A percentile compares a stretch with the other conserved stretches of the same genome.
phyloP scores from a whole-genome alignment of 2,888 invertebrate species.

The Drosophila anceps region DNA sequence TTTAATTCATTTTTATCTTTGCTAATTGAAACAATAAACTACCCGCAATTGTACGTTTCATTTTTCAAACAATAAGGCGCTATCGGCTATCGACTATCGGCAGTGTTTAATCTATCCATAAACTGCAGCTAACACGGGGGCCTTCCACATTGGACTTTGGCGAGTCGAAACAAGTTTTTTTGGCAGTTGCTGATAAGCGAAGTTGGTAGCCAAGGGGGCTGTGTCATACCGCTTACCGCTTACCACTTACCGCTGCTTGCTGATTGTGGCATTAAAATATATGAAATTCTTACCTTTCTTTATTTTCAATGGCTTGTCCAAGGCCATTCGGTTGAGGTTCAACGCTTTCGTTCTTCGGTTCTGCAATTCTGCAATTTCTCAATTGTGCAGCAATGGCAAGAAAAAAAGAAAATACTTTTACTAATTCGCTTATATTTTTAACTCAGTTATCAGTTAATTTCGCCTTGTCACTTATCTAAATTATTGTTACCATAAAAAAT shows the following conservation, averaged over 20 bases:
- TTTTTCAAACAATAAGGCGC: conserved; percentile 26
- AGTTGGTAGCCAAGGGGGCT: conserved; percentile 12
- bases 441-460: conserved; percentile 41
- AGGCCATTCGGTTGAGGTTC: conserved; percentile 62
- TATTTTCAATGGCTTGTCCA: conserved; percentile 39
- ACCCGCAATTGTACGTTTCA: conserved; percentile 27
- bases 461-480: conserved; percentile 52
- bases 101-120: conserved; percentile 44
- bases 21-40: conserved; percentile 23
- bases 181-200: conserved; percentile 27
- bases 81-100: conserved; percentile 36
- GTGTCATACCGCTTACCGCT: neutral
- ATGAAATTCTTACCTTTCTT: conserved; percentile 53
- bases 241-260: conserved; percentile 16
- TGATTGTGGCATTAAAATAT: conserved; percentile 42
- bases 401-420: conserved; percentile 20
- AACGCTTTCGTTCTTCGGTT: conserved; percentile 44
- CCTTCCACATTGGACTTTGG: conserved; percentile 35
- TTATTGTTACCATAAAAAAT: conserved; percentile 45
- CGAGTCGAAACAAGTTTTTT: conserved; percentile 14
- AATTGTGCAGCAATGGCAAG: conserved; percentile 30
- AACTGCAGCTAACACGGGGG: conserved; percentile 30
- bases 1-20: conserved; percentile 17
- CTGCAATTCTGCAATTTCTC: conserved; percentile 43
- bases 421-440: conserved; percentile 40